These are phyloP conservation scores for Oscheius sp. DNA, from an alignment of 2,888 invertebrate genomes.

Conservation along the genomic window DNA sequence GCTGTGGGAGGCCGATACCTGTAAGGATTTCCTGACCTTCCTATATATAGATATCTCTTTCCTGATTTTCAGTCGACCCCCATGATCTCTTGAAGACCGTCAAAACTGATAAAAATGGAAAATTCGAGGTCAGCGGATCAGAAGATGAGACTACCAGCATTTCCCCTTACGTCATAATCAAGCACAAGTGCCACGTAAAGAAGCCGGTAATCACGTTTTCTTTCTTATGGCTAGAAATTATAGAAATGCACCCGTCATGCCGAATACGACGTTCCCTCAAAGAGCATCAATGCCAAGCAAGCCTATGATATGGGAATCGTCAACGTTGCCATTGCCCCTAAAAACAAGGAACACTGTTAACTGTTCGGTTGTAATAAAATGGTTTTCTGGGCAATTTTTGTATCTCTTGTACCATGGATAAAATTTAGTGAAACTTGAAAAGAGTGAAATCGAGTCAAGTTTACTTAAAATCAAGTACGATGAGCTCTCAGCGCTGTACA, in stretches of 20 bases:
- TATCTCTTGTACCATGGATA: too few relatives aligned
- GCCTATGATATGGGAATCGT: slow-evolving; percentile 56
- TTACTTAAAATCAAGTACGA: too few relatives aligned
- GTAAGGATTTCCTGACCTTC: too few relatives aligned
- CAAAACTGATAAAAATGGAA: slow-evolving; percentile 58
- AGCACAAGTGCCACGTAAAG: slow-evolving; percentile 33
- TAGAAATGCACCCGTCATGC: slow-evolving; percentile 42
- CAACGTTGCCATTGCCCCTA: slow-evolving; percentile 46
- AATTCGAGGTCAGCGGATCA: slow-evolving; percentile 53
- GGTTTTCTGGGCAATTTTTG: too few relatives aligned
- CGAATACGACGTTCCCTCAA: slow-evolving; percentile 41
- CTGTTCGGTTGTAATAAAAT: too few relatives aligned
- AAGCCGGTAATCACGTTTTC: slow-evolving; percentile 4
- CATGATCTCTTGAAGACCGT: slow-evolving; percentile 53
- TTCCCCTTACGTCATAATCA: slow-evolving; percentile 22
- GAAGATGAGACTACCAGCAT: slow-evolving; percentile 28
- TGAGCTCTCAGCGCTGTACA: too few relatives aligned
- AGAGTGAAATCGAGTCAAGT: too few relatives aligned
- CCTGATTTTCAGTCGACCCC: slow-evolving; percentile 56
- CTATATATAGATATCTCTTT: too few relatives aligned
- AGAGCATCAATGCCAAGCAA: slow-evolving; percentile 45
- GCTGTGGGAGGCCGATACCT: slow-evolving; percentile 57
- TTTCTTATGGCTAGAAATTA: too few relatives aligned
- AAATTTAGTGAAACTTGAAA: too few relatives aligned
- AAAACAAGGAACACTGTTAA: too few relatives aligned